Percentiles rank a stretch among this genome's conserved stretches.
phyloP scores from a whole-genome alignment of 2,888 invertebrate species.

The Pandemis cinnamomeana region DNA sequence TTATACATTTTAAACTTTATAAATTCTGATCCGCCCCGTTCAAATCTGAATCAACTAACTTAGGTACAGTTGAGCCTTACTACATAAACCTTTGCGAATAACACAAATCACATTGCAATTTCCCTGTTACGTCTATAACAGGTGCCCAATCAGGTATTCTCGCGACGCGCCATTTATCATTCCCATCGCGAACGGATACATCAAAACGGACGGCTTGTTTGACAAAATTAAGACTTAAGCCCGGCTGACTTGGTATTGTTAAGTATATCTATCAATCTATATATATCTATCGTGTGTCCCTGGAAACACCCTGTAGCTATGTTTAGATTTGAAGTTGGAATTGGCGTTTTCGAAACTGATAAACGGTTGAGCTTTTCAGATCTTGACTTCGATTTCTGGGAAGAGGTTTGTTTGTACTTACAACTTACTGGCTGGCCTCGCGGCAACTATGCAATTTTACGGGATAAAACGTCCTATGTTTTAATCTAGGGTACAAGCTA shows the following conservation, averaged over 20 bases:
- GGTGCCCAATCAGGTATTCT: conserved; percentile 71
- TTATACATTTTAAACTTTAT: too few relatives aligned
- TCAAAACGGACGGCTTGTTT: conserved; percentile 66
- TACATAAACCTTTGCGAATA: conserved; percentile 43
- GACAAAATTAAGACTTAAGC: conserved; percentile 25
- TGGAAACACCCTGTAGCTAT: neutral
- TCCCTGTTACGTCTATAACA: conserved; percentile 55
- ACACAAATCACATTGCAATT: conserved; percentile 49
- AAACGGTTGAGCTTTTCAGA: neutral
- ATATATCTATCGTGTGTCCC: neutral
- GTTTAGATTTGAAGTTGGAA: neutral
- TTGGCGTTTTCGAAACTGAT: neutral
- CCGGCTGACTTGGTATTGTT: neutral
- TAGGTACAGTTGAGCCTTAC: too few relatives aligned
- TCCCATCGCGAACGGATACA: conserved; percentile 61
- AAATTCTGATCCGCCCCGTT: too few relatives aligned
- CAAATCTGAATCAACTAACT: too few relatives aligned
- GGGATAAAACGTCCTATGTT: too few relatives aligned
- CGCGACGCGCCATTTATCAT: conserved; percentile 60
- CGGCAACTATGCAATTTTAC: too few relatives aligned
- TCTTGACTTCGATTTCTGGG: neutral
- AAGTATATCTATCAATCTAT: neutral
- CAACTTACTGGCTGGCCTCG: too few relatives aligned
- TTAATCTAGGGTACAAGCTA: too few relatives aligned
- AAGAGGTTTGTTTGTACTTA: neutral